Percentiles rank a stretch among this genome's conserved stretches.
Evolutionary conservation across 2,797 vertebrate genomes (phyloP).

Genomic region (Platyrinchus mystaceus): DNA sequence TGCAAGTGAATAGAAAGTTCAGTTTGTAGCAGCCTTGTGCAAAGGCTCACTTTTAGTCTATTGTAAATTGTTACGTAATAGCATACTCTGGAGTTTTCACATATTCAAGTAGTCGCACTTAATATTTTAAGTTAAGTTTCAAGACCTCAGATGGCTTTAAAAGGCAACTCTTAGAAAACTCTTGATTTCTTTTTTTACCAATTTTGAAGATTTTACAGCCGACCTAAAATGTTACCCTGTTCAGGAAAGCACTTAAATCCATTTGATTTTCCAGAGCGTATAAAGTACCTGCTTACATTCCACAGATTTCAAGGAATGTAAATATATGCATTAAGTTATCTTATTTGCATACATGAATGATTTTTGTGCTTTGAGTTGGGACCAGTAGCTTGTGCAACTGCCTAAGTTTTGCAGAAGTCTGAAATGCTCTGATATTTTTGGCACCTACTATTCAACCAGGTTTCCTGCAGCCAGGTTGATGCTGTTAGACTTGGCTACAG

Average conservation of each 20-base stretch:
- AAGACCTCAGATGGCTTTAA: slow-evolving; percentile 65
- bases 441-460: background rate
- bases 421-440: slow-evolving; percentile 37
- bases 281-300: background rate
- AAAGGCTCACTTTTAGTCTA: background rate
- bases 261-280: background rate
- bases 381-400: slow-evolving; percentile 29
- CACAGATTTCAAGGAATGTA: background rate
- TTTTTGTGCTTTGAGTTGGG: slow-evolving; percentile 38
- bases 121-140: slow-evolving; percentile 64
- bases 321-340: background rate
- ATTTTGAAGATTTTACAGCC: background rate
- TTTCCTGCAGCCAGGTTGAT: slow-evolving; percentile 33
- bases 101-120: background rate
- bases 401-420: slow-evolving; percentile 9
- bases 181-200: background rate
- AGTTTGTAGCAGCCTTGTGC: background rate
- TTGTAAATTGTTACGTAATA: background rate
- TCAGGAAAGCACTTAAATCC: slow-evolving; percentile 42
- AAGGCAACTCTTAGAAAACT: slow-evolving; percentile 12
- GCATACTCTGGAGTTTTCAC: background rate
- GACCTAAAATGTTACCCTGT: background rate
- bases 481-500: slow-evolving; percentile 10
- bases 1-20: background rate
- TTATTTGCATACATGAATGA: background rate